Evolutionary conservation across 1,140 invertebrate species (phyloP), one percentile per base, ranked within the genome.

Genomic region (Drosophila virilis): DNA sequence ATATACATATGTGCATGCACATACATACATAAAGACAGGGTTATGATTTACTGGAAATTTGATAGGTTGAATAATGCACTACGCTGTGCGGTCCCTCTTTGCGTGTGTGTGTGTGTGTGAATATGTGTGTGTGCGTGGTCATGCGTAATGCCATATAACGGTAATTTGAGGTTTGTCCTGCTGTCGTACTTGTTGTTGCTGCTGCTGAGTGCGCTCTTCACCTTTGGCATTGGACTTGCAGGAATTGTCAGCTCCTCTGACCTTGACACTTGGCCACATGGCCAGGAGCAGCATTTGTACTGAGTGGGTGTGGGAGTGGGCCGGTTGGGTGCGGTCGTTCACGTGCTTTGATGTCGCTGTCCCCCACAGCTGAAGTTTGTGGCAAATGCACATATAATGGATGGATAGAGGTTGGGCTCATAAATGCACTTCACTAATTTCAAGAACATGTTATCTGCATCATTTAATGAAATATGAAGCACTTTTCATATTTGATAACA

Each of bases 201-300:
- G 28, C 33, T 74, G 52, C 13, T 43, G 37, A 22, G 54, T 80
- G 74, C 68, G 77, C 61, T 77, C 67, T 77, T 69, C 77, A 81
- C 78, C 78, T 81, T 80, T 81, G 68, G 57, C 74, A 64, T 67
- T 81, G 78, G 55, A 69, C 73, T 79, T 81, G 54, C 52, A 68
- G 79, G 79, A 81, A 82, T 81, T 58, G 55, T 61, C 61, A 45
- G 58, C 58, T 46, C 13, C 58, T 61, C 74, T 81, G 64, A 82
- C 74, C 78, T 81, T 81, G 78, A 78, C 74, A 82, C 77, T 81
- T 77, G 55, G 46, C 45, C 42, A 51, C 58, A 71, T 74, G 77
- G 71, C 58, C 73, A 77, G 58, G 52, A 66, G 22, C 45, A 71
- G 58, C 75, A 62, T 67, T 57, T 60, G 54, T 28, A 28, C 22